Base-by-base conservation (phyloP, 2,113 vertebrate species). In the Morone chrysops region DNA sequence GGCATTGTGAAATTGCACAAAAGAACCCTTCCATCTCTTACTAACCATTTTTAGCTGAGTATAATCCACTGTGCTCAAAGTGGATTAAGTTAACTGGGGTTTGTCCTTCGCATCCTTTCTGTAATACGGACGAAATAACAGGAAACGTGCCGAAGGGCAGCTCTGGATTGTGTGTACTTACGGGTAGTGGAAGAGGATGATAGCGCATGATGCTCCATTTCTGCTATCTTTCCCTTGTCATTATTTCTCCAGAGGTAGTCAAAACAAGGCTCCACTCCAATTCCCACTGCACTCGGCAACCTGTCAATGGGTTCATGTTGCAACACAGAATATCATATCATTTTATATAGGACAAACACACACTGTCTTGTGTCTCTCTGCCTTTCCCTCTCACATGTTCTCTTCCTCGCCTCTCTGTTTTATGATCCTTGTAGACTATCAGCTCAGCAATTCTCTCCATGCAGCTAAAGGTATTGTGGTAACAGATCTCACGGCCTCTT, bases 191-290 rank as follows among this genome's bases (percentile, higher is more conserved):
- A 41, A 22, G 31, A 56, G 16, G 72, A 77, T 82, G 78, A 83
- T 31, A 25, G 61, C 31, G 31, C 51, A 75, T 86, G 61, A 60
- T 81, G 67, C 63, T 90, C 67, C 48, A 82, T 86, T 89, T 90
- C 70, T 86, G 71, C 77, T 80, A 83, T 84, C 80, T 79, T 71
- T 84, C 36, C 75, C 36, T 87, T 86, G 84, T 86, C 56, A 89
- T 91, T 87, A 86, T 83, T 84, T 85, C 75, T 77, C 51, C 6
- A 20, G 67, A 62, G 50, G 63, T 41, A 67, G 76, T 78, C 84
- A 85, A 77, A 92, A 85, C 67, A 83, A 70, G 67, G 67, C 81
- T 87, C 31, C 59, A 51, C 47, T 85, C 67, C 70, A 80, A 70
- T 82, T 67, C 85, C 66, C 61, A 62, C 25, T 25, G 51, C 72